phyloP scores from a whole-genome alignment of 53 echinoderm and acorn worm genomes.

The Henricia sp. region DNA sequence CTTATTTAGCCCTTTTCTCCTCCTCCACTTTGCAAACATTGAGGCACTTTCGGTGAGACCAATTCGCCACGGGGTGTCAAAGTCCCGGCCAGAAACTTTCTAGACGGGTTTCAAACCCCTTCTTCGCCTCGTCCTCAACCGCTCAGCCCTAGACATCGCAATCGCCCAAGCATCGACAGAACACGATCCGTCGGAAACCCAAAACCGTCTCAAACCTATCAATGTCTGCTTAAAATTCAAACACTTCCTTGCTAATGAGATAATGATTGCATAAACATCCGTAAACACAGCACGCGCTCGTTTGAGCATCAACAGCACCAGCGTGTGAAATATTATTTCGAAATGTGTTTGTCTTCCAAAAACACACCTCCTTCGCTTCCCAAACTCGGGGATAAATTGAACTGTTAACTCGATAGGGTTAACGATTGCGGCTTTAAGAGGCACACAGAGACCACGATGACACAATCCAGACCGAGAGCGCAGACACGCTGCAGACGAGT shows the following conservation, averaged over 20 bases:
- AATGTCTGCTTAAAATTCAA: conserved; percentile 39
- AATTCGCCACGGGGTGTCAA: neutral
- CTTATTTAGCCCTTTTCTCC: too few relatives aligned
- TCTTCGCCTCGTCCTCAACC: neutral
- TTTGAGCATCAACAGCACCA: too few relatives aligned
- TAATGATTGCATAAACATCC: conserved; percentile 10
- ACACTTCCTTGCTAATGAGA: conserved; percentile 22
- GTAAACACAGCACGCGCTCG: neutral
- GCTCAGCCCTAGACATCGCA: neutral
- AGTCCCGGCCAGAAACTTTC: conserved; percentile 12
- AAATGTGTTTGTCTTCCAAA: neutral
- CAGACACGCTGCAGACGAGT: conserved; percentile 24
- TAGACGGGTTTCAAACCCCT: neutral
- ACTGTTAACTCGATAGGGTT: conserved; percentile 29
- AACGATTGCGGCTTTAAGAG: conserved; percentile 19
- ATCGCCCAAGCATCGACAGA: neutral
- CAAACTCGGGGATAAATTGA: conserved; percentile 19
- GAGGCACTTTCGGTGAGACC: neutral
- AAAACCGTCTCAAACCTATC: conserved; percentile 13
- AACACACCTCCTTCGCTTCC: neutral
- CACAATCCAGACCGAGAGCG: conserved; percentile 5
- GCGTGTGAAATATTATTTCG: conserved; percentile 41
- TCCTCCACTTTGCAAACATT: neutral
- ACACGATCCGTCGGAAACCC: conserved; percentile 3
- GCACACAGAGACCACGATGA: too few relatives aligned